Percentiles rank a stretch among this genome's conserved stretches.
Evolutionary conservation across 2,797 vertebrate species (phyloP).

Genomic region (Enteromius paludinosus): DNA sequence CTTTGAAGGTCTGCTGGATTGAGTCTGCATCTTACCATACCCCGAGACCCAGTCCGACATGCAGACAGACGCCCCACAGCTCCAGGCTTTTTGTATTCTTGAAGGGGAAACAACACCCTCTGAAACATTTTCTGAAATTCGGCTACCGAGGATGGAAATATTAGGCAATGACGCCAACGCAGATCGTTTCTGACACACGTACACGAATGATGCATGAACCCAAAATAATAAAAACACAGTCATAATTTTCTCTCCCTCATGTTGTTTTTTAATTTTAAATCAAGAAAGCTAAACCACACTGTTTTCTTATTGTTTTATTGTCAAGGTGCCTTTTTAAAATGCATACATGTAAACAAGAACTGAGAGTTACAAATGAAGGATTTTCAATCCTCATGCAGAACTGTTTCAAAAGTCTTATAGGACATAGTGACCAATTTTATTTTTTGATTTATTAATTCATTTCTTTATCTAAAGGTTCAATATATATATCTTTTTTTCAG

Average conservation of each 20-base stretch:
- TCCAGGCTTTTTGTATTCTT: slow-evolving; percentile 64
- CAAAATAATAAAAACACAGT: neutral
- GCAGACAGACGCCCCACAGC: slow-evolving; percentile 63
- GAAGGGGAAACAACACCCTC: slow-evolving; percentile 61
- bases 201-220: neutral
- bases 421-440: too few relatives aligned
- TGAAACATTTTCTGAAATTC: slow-evolving; percentile 38
- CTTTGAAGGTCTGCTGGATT: slow-evolving; percentile 75
- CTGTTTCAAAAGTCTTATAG: too few relatives aligned
- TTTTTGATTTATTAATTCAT: too few relatives aligned
- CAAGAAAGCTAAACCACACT: too few relatives aligned
- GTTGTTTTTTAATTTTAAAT: neutral
- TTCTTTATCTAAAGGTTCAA: neutral
- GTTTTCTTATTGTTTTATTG: too few relatives aligned
- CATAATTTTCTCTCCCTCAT: neutral
- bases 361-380: too few relatives aligned
- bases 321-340: too few relatives aligned
- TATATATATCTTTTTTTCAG: neutral
- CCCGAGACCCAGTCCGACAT: slow-evolving; percentile 59
- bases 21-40: slow-evolving; percentile 68
- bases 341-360: too few relatives aligned
- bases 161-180: neutral
- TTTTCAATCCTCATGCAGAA: too few relatives aligned
- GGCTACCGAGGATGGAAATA: slow-evolving; percentile 46
- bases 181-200: neutral